Base-by-base conservation (phyloP, 2,113 vertebrate species). In the Neotragus moschatus region DNA sequence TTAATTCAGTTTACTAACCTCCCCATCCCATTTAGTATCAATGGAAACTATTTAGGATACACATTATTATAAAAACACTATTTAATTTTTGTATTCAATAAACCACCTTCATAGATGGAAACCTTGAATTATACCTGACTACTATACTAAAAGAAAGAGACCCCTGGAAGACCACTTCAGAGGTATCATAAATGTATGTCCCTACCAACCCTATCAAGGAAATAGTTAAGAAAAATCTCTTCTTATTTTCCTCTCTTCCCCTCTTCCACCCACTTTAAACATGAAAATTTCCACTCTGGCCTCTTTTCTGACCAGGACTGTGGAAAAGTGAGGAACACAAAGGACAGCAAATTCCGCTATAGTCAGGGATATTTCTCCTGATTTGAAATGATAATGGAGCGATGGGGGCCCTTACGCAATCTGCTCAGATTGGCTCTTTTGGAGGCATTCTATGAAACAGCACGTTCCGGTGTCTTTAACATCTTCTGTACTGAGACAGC, bases 401-500 rank as follows among this genome's bases (percentile, higher is more conserved):
- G 15, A 84, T 81, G 49, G 56, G 84, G 88, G 90, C 49, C 39
- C 1, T 12, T 36, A 77, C 15, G 28, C 36, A 84, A 55, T 0
- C 86, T 45, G 47, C 82, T 28, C 90, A 36, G 66, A 43, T 4
- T 5, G 39, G 63, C 30, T 51, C 94, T 63, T 60, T 70, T 11
- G 17, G 82, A 60, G 45, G 19, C 63, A 63, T 93, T 87, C 77
- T 85, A 66, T 28, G 85, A 97, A 93, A 96, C 91, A 56, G 61
- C 63, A 61, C 0, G 13, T 73, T 80, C 90, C 94, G 0, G 23
- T 9, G 92, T 96, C 96, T 97, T 95, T 92, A 11, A 30, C 87
- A 17, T 94, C 95, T 96, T 45, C 39, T 43, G 30, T 80, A 85
- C 90, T 43, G 75, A 98, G 98, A 98, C 63, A 97, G 86, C 95